A percentile compares a stretch with the other conserved stretches of the same genome.
Evolutionary conservation across 2,888 invertebrate species (phyloP).

Genomic region (Agrochola macilenta): DNA sequence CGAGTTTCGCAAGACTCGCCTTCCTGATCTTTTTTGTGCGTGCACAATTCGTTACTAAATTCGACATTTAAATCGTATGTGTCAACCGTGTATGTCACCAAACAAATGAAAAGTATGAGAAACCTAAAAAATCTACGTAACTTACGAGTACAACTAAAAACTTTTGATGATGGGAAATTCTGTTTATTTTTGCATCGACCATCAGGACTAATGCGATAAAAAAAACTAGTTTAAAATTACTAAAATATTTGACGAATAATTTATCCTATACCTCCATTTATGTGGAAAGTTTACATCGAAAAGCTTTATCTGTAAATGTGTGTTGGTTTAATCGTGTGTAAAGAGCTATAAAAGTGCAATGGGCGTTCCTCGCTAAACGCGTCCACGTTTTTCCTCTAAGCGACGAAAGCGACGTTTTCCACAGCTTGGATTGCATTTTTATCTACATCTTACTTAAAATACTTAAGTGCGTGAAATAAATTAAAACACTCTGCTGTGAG

Average conservation of each 20-base stretch:
- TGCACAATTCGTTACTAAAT: neutral
- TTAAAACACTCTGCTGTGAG: neutral
- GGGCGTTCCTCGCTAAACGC: conserved; percentile 66
- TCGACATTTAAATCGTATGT: too few relatives aligned
- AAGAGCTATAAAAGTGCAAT: conserved; percentile 68
- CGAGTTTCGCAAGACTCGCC: too few relatives aligned
- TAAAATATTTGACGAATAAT: conserved; percentile 6
- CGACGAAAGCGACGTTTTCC: conserved; percentile 64
- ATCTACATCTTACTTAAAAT: conserved; percentile 21
- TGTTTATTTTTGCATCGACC: neutral
- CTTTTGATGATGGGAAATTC: neutral
- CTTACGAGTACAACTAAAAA: neutral
- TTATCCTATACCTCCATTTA: conserved; percentile 1
- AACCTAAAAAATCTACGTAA: neutral
- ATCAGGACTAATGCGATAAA: neutral
- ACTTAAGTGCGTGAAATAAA: conserved; percentile 18
- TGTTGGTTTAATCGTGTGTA: conserved; percentile 71
- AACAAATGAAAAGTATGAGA: neutral
- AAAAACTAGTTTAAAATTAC: conserved; percentile 18
- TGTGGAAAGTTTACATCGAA: conserved; percentile 44
- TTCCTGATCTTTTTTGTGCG: neutral
- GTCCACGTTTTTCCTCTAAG: conserved; percentile 66
- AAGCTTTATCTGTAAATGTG: conserved; percentile 60
- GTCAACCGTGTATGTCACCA: neutral
- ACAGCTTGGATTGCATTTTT: conserved; percentile 62